Conservation (phyloP, 2,797 vertebrate genomes). For the Enteromius treurensis region DNA sequence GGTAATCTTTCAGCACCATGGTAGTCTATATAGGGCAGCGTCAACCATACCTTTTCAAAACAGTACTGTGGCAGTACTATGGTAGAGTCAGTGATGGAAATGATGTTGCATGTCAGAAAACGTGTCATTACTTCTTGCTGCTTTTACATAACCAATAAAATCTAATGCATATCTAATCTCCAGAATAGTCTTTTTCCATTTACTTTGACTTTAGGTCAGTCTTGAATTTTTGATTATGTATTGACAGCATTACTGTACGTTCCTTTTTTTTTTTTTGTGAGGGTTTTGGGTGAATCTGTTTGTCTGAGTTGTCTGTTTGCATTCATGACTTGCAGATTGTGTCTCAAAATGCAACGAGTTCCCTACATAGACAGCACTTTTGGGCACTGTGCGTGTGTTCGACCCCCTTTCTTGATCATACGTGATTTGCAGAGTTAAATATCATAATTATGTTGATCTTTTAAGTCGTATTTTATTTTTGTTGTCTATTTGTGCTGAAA, state of each 20-base stretch:
- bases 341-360: not conserved
- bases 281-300: not conserved
- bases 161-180: not conserved
- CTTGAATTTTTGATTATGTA: not conserved
- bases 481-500: not conserved
- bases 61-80: not conserved
- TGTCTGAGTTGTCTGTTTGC: not conserved
- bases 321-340: slow-evolving; percentile 9
- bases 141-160: not conserved
- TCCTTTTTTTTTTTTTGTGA: not conserved
- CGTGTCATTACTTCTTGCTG: not conserved
- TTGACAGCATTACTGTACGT: not conserved
- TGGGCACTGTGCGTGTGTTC: not conserved
- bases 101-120: not conserved
- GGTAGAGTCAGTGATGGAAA: not conserved
- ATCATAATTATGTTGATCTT: not conserved
- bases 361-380: slow-evolving; percentile 4
- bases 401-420: not conserved
- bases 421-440: not conserved
- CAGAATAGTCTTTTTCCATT: not conserved
- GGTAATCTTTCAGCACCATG: not conserved
- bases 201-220: not conserved
- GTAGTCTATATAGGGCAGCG: not conserved
- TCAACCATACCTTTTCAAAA: not conserved
- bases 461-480: not conserved